A percentile compares a stretch with the other conserved stretches of the same genome.
phyloP scores from a whole-genome alignment of 2,888 invertebrate genomes.

The Leistus spinibarbis region DNA sequence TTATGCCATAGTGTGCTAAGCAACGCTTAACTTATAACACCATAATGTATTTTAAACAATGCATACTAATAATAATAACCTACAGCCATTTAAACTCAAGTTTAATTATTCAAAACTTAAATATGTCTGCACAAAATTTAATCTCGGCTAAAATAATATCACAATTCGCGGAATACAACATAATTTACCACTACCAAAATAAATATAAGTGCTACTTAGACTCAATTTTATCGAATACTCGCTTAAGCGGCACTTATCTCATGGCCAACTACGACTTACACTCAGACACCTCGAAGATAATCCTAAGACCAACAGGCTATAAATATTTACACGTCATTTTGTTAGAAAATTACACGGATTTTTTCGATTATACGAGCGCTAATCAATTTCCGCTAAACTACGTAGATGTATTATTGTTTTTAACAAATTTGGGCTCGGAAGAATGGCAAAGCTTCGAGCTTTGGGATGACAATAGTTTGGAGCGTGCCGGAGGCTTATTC shows the following conservation, averaged over 20 bases:
- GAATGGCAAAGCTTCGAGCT: neutral
- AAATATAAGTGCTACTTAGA: neutral
- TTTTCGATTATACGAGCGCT: neutral
- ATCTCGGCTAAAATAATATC: constrained; percentile 5
- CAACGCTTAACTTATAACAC: neutral
- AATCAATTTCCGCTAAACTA: constrained; percentile 8
- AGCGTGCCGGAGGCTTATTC: constrained; percentile 11
- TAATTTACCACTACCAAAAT: constrained; percentile 31
- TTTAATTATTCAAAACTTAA: constrained; percentile 4
- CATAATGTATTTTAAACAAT: neutral
- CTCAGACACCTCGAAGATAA: neutral
- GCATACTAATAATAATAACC: neutral
- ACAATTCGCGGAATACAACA: constrained; percentile 16
- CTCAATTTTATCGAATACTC: constrained; percentile 9
- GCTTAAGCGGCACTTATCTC: neutral
- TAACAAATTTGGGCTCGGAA: neutral
- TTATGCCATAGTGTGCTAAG: neutral
- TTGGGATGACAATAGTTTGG: neutral
- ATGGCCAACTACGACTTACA: constrained; percentile 14
- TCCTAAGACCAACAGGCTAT: constrained; percentile 14
- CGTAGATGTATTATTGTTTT: constrained; percentile 21
- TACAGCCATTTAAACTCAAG: neutral
- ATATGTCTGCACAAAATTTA: neutral
- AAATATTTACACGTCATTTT: constrained; percentile 26
- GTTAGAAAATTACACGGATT: constrained; percentile 21